Percentiles rank a stretch among this genome's conserved stretches.
phyloP scores from a whole-genome alignment of 2,113 vertebrate genomes.

The Coreoperca whiteheadi region DNA sequence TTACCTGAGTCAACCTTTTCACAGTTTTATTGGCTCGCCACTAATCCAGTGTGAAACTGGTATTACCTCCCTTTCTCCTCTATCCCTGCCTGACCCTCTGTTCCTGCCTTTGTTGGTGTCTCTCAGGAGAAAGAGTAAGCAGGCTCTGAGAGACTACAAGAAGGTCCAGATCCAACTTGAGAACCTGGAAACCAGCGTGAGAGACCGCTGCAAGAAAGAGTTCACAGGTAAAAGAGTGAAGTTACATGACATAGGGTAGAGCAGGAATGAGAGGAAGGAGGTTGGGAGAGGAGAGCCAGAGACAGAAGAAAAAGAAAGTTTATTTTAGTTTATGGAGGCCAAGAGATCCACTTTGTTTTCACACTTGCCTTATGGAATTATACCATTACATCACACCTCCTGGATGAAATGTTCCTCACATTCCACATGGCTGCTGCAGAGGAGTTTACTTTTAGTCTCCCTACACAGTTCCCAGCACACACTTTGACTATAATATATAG shows the following conservation, averaged over 20 bases:
- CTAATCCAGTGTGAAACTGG: slow-evolving; percentile 33
- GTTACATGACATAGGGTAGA: background rate
- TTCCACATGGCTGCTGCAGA: slow-evolving; percentile 20
- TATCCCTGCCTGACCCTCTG: background rate
- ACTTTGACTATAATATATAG: background rate
- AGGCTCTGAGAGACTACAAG: slow-evolving; percentile 97
- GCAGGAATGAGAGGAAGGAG: background rate
- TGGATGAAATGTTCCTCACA: slow-evolving; percentile 31
- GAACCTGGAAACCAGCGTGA: slow-evolving; percentile 97
- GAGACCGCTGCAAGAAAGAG: slow-evolving; percentile 98
- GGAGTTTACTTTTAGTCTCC: slow-evolving; percentile 27
- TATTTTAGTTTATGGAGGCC: slow-evolving; percentile 34
- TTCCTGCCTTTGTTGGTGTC: background rate
- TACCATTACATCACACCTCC: slow-evolving; percentile 17
- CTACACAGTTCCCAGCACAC: background rate
- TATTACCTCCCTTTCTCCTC: background rate
- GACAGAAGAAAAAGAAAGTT: slow-evolving; percentile 14
- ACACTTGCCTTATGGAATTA: slow-evolving; percentile 15
- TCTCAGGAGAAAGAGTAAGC: slow-evolving; percentile 96
- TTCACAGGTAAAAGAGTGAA: slow-evolving; percentile 89
- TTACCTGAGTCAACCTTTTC: slow-evolving; percentile 17
- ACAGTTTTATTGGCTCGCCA: slow-evolving; percentile 9
- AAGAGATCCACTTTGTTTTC: slow-evolving; percentile 44
- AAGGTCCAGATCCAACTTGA: slow-evolving; percentile 99
- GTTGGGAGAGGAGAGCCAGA: slow-evolving; percentile 5